phyloP scores from a whole-genome alignment of 2,113 vertebrate genomes.

The Pomatostomus ruficeps region DNA sequence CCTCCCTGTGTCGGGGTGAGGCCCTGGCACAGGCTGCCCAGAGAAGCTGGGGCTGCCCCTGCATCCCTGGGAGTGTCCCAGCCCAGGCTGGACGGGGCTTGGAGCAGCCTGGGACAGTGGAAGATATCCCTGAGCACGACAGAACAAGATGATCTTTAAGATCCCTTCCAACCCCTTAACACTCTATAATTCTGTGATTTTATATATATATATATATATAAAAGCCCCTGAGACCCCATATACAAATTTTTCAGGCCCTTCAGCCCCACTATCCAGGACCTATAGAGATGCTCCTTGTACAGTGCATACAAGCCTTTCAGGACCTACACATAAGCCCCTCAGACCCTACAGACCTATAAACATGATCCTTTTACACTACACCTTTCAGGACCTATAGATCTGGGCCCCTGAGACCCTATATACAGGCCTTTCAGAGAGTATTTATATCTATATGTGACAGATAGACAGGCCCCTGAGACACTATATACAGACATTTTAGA shows the following conservation, averaged over 20 bases:
- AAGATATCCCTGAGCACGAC: background rate
- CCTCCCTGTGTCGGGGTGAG: fast-evolving
- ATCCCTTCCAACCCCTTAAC: background rate
- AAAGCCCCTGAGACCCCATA: background rate
- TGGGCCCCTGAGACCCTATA: background rate
- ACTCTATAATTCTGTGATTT: background rate
- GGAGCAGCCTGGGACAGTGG: background rate
- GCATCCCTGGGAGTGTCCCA: background rate
- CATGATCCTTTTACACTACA: background rate
- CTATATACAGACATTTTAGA: background rate
- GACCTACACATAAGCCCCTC: background rate
- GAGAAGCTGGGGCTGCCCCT: background rate
- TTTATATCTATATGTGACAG: no score
- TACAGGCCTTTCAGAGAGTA: background rate
- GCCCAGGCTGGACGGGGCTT: fast-evolving
- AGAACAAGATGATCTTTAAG: background rate
- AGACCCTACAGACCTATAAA: background rate
- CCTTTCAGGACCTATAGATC: no score
- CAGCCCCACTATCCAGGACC: background rate
- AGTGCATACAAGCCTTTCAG: background rate
- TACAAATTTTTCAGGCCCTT: background rate
- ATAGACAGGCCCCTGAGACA: background rate
- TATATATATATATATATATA: fast-evolving
- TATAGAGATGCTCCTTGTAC: background rate
- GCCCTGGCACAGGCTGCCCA: background rate